Evolutionary conservation across 1,140 invertebrate species (phyloP).

Genomic region (Acromyrmex echinatior): DNA sequence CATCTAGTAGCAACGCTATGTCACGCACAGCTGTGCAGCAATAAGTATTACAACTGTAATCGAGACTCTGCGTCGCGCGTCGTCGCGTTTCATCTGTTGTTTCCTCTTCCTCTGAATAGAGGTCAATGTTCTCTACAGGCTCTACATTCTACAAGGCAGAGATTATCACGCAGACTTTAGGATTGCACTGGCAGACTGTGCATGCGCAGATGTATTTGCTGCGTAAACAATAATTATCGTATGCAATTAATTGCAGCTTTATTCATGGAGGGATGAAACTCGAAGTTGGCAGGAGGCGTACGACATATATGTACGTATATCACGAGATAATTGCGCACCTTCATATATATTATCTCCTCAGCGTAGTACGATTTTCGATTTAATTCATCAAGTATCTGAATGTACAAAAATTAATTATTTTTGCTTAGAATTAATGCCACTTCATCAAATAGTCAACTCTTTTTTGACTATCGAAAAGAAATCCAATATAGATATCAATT

Average conservation of each 20-base stretch:
- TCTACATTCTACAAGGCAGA: neutral
- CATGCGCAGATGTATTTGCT: slow-evolving; percentile 71
- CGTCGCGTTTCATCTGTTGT: neutral
- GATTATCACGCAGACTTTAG: slow-evolving; percentile 32
- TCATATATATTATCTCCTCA: neutral
- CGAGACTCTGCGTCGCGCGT: neutral
- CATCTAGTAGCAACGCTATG: neutral
- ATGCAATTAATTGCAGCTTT: slow-evolving; percentile 75
- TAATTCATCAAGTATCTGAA: neutral
- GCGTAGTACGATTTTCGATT: neutral
- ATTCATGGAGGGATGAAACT: slow-evolving; percentile 34
- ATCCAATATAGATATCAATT: neutral
- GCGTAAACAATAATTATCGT: slow-evolving; percentile 79
- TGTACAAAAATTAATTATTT: neutral
- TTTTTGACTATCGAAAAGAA: neutral
- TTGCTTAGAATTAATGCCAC: neutral
- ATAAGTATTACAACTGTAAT: slow-evolving; percentile 29
- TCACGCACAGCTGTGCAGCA: neutral
- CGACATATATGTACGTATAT: neutral
- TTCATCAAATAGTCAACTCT: neutral
- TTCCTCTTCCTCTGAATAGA: neutral
- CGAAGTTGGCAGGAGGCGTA: neutral
- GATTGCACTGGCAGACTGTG: slow-evolving; percentile 10
- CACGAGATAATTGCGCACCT: neutral
- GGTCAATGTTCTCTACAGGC: neutral